Evolutionary conservation across 1,140 invertebrate genomes (phyloP), one percentile per base, ranked within the genome.

Genomic region (Oscheius sp.): DNA sequence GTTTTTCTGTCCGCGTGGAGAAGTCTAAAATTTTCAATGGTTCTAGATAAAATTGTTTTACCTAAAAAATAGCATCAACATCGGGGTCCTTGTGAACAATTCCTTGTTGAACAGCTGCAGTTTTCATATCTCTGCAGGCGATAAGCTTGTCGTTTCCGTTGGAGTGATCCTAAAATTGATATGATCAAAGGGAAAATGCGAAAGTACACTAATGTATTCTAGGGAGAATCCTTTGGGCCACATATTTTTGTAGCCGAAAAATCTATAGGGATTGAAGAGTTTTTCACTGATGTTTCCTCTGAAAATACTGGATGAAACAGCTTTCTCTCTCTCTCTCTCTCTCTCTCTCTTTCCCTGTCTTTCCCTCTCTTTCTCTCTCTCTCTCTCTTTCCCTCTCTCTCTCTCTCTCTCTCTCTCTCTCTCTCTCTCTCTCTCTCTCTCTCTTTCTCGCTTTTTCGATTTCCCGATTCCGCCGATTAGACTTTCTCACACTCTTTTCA

Each of bases 41-140:
- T n/a, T 64, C 10, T 15, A 0, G 18, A 15, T 10, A 46, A 4
- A 13, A 28, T 3, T 46, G 4, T 7, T 46, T 3, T 18, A 26
- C 10, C 4, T 18, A 66, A 4, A 76, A 83, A 62, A 85, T 79
- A 23, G 84, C 84, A 74, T 85, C 84, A 20, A 85, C 78, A 70
- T 85, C 84, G 15, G 84, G 84, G 62, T 85, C 84, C 2, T 82
- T 80, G 62, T 84, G 78, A 15, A 84, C 84, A 1, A 85, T 42
- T 4, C 84, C 81, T 67, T 85, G 84, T 69, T 84, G 82, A 35
- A 85, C 81, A 13, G 74, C 28, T 13, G 68, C 20, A 31, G 32
- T 26, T 31, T 70, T 36, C 59, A 70, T 59, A 20, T 68, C 32
- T 18, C 31, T 31, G 36, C 65, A 68, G 4, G 23, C 18, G 7